Percentiles rank a stretch among this genome's conserved stretches.
phyloP scores from a whole-genome alignment of 2,888 invertebrate genomes.

The Marasmarcha lunaedactyla region DNA sequence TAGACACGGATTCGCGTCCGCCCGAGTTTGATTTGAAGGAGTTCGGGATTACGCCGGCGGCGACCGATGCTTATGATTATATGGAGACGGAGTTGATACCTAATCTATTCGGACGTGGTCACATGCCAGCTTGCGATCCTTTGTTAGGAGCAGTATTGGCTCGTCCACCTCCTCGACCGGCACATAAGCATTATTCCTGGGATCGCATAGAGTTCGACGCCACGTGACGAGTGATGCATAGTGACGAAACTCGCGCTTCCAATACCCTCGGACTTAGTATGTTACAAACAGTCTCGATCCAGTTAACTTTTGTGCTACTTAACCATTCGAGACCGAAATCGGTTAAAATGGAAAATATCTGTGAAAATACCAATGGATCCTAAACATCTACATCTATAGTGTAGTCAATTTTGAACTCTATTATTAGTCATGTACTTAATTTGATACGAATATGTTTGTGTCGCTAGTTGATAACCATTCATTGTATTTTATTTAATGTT shows the following conservation, averaged over 20 bases:
- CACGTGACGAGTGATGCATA: slow-evolving; percentile 44
- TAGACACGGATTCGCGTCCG: slow-evolving; percentile 46
- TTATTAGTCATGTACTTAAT: slow-evolving; percentile 51
- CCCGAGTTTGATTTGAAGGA: slow-evolving; percentile 72
- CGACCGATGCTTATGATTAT: slow-evolving; percentile 62
- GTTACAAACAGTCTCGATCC: too few species aligned
- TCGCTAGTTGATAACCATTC: slow-evolving; percentile 45
- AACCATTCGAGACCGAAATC: too few species aligned
- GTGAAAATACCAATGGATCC: neutral
- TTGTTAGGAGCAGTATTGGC: slow-evolving; percentile 76
- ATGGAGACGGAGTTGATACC: slow-evolving; percentile 57
- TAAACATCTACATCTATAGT: slow-evolving; percentile 42
- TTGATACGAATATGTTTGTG: slow-evolving; percentile 44
- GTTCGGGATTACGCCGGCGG: slow-evolving; percentile 50
- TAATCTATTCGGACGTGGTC: slow-evolving; percentile 56
- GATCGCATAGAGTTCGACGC: slow-evolving; percentile 82
- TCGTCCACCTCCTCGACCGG: slow-evolving; percentile 72
- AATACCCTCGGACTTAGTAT: slow-evolving; percentile 12
- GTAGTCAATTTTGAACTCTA: slow-evolving; percentile 35
- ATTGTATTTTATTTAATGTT: slow-evolving; percentile 22
- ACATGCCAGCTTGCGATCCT: slow-evolving; percentile 75
- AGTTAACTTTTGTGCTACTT: too few species aligned
- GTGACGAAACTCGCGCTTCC: slow-evolving; percentile 6
- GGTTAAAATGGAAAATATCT: neutral
- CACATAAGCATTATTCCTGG: slow-evolving; percentile 77